Conservation (phyloP, 64 coral and sea anemone genomes). For the Pocillopora damicornis region DNA sequence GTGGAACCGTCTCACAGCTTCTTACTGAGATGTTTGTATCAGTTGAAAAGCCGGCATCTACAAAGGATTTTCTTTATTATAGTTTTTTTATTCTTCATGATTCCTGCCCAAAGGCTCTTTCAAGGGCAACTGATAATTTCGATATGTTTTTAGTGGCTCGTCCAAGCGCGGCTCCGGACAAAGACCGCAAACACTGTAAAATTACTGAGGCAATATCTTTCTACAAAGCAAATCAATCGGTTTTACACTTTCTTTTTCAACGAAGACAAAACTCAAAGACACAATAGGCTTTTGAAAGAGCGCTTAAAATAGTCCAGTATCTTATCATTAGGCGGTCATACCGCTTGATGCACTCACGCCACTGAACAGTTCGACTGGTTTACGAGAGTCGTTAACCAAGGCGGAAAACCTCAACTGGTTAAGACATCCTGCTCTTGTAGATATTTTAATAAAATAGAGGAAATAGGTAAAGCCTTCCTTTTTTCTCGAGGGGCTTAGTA, state of each 20-base stretch:
- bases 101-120: constrained; percentile 33
- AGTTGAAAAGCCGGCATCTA: constrained; percentile 40
- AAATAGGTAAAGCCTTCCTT: not conserved
- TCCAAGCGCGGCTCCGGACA: not conserved
- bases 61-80: constrained; percentile 41
- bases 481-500: not conserved
- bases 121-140: constrained; percentile 11
- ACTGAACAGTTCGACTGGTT: constrained; percentile 22
- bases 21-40: constrained; percentile 42
- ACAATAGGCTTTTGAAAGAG: constrained; percentile 24
- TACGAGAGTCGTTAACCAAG: not conserved
- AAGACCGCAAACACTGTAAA: not conserved
- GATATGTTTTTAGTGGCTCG: not conserved
- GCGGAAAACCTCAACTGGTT: not conserved
- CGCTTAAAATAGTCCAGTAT: constrained; percentile 32
- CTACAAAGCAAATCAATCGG: constrained; percentile 12
- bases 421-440: not conserved
- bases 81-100: constrained; percentile 42
- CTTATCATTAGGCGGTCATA: not conserved
- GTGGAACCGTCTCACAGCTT: constrained; percentile 24
- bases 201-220: not conserved
- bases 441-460: constrained; percentile 1
- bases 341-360: not conserved
- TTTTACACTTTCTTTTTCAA: constrained; percentile 24
- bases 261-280: constrained; percentile 28